Evolutionary conservation across 2,888 invertebrate species (phyloP), one percentile per base, ranked within the genome.

Genomic region (Tolmerus cingulatus): DNA sequence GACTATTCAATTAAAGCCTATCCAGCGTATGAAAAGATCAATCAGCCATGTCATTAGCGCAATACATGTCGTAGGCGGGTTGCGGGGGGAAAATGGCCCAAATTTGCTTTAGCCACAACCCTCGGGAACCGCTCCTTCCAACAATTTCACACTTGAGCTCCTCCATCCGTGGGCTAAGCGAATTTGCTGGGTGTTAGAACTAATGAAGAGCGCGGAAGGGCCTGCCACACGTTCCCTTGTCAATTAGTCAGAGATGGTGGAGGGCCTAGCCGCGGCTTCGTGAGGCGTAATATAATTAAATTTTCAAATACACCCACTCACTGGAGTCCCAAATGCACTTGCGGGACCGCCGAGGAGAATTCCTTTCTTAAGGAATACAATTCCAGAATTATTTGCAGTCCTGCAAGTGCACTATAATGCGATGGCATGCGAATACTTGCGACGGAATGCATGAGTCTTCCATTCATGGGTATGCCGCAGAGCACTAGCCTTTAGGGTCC

Each of bases 71-170:
- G n/a, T 0, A 4, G 51, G n/a, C 12, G 7, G 19, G 19, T 14
- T 5, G 1, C 2, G 2, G 40, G 12, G 3, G 2, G 40, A 7
- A 12, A 40, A 12, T 7, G 37, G 9, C 37, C 37, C 37, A 46
- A 46, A 34, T 34, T 12, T 23, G 14, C n/a, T n/a, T n/a, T n/a
- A 27, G 27, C 46, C 40, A 27, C 19, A 79, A 9, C 16, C 51
- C 7, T 34, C 19, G 43, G 0, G 2, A 78, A 12, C 19, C 30
- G n/a, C 57, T 57, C 66, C 34, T 84, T 66, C 37, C 40, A 19
- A 23, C 37, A 84, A 84, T 66, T 84, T 84, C 82, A 84, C 82
- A 84, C 66, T 66, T 66, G 82, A 84, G 40, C 66, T 84, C 57
- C 82, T 34, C 27, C 34, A n/a, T 46, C 3, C 19, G 43, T 23